Conservation (phyloP, 2,888 invertebrate genomes). For the Drosophila kanekoi region DNA sequence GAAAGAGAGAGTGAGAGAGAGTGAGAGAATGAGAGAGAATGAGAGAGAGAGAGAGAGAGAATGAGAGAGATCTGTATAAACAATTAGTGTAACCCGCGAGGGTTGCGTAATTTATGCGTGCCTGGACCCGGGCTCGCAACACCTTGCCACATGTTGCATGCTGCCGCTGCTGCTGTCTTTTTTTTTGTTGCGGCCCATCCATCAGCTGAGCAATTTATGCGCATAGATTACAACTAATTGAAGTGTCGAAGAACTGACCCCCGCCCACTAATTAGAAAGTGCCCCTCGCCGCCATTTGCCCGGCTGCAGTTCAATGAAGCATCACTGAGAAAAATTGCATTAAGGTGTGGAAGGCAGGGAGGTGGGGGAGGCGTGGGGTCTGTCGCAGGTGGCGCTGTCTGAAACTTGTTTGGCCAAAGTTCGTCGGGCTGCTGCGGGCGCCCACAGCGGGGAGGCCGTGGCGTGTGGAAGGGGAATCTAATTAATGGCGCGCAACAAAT, state of each 20-base stretch:
- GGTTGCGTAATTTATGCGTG: slow-evolving; percentile 48
- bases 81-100: background rate
- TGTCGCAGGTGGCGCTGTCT: slow-evolving; percentile 57
- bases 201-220: slow-evolving; percentile 64
- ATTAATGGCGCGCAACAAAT: slow-evolving; percentile 78
- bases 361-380: slow-evolving; percentile 11
- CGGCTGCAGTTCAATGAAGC: slow-evolving; percentile 39
- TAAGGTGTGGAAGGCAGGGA: slow-evolving; percentile 18
- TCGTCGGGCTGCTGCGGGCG: background rate
- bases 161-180: background rate
- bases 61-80: too few species aligned
- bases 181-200: slow-evolving; percentile 10
- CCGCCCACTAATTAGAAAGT: slow-evolving; percentile 57
- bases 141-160: slow-evolving; percentile 71
- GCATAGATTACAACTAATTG: slow-evolving; percentile 75
- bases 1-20: too few species aligned
- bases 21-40: too few species aligned
- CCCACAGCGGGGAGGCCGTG: too few species aligned
- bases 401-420: slow-evolving; percentile 32
- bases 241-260: slow-evolving; percentile 52
- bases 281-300: background rate
- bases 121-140: background rate
- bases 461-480: slow-evolving; percentile 51
- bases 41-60: too few species aligned
- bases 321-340: slow-evolving; percentile 61